Conservation (phyloP, 1,140 invertebrate species). For the Drosophila insularis region DNA sequence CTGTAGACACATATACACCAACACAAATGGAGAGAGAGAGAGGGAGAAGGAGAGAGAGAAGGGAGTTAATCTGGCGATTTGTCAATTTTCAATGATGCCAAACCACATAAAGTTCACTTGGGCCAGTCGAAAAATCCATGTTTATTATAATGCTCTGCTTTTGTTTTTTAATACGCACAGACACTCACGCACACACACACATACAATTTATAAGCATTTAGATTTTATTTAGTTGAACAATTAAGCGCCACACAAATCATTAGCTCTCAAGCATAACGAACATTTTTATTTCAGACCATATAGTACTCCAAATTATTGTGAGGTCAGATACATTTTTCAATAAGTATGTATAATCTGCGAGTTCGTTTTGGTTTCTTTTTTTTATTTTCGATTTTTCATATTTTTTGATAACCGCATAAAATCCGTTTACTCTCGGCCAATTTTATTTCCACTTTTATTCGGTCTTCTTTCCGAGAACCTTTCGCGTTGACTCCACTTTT, state of each 20-base stretch:
- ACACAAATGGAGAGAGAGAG: slow-evolving; percentile 22
- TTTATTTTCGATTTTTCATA: not conserved
- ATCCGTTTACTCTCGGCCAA: not conserved
- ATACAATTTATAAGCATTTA: slow-evolving; percentile 66
- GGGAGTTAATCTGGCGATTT: not conserved
- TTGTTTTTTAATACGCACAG: not conserved
- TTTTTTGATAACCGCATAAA: not conserved
- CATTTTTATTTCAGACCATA: slow-evolving; percentile 39
- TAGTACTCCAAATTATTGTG: not conserved
- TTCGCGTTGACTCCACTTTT: slow-evolving; percentile 49
- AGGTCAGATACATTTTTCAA: slow-evolving; percentile 8
- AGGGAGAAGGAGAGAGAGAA: slow-evolving; percentile 12
- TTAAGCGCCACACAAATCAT: slow-evolving; percentile 50
- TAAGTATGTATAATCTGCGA: not conserved
- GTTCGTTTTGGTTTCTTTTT: not conserved
- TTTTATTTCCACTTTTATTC: not conserved
- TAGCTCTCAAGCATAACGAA: slow-evolving; percentile 63
- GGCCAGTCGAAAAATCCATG: not conserved
- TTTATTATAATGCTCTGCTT: slow-evolving; percentile 9
- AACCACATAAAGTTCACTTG: not conserved
- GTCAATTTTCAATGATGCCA: slow-evolving; percentile 18
- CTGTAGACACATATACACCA: slow-evolving; percentile 29
- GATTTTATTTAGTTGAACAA: slow-evolving; percentile 62
- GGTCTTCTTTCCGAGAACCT: slow-evolving; percentile 12
- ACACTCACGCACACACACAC: not conserved